Conservation (phyloP, 1,140 invertebrate species). For the Lordiphosa mommai region DNA sequence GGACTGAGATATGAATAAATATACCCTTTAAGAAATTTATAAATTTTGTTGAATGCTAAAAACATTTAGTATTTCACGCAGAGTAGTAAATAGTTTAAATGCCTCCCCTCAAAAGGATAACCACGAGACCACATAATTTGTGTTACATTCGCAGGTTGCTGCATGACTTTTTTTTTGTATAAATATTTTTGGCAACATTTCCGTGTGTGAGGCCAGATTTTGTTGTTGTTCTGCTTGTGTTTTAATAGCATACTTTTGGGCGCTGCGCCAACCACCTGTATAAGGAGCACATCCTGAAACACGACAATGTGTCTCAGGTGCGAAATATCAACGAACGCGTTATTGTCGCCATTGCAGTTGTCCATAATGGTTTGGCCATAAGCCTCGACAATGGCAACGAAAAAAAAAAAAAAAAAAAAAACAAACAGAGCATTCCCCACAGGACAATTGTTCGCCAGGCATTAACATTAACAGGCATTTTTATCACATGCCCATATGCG, state of each 20-base stretch:
- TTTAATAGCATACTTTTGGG: slow-evolving; percentile 61
- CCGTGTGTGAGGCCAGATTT: slow-evolving; percentile 5
- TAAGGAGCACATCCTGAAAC: background rate
- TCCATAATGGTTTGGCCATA: slow-evolving; percentile 67
- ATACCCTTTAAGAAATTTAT: too few relatives aligned
- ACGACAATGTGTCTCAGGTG: slow-evolving; percentile 58
- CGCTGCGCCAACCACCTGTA: slow-evolving; percentile 67
- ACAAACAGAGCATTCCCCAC: slow-evolving; percentile 26
- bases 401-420: too few relatives aligned
- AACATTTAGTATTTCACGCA: slow-evolving; percentile 40
- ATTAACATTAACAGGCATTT: slow-evolving; percentile 63
- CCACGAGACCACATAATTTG: slow-evolving; percentile 65
- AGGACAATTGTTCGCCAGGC: slow-evolving; percentile 54
- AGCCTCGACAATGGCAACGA: slow-evolving; percentile 34
- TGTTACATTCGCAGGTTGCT: slow-evolving; percentile 49
- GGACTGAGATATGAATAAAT: too few relatives aligned
- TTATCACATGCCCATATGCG: slow-evolving; percentile 37
- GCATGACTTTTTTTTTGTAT: background rate
- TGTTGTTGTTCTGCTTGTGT: slow-evolving; percentile 29
- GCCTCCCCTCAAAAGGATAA: slow-evolving; percentile 46
- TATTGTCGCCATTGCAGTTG: slow-evolving; percentile 72
- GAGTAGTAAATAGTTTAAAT: background rate
- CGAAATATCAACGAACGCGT: slow-evolving; percentile 67
- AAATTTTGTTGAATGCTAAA: slow-evolving; percentile 13
- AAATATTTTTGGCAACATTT: slow-evolving; percentile 44